Conservation (phyloP, 2,113 vertebrate species). For the Scomber colias region DNA sequence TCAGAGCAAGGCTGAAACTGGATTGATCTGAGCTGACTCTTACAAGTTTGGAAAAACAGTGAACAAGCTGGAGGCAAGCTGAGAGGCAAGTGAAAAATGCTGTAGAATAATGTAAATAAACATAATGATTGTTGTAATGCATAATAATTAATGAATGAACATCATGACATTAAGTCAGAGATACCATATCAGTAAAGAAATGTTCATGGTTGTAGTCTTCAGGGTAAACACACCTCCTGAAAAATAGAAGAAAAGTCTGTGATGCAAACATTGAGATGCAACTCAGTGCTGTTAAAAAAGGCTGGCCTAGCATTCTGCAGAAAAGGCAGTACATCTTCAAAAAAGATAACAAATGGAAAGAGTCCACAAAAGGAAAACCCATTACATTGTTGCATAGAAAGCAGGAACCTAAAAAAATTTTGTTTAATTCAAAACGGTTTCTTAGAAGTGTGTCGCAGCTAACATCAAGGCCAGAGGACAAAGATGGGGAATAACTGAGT, state of each 20-base stretch:
- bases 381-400: not conserved
- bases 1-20: not conserved
- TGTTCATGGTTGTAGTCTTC: not conserved
- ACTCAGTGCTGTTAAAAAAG: not conserved
- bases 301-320: not conserved
- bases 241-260: not conserved
- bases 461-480: not conserved
- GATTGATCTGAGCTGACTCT: not conserved
- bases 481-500: not conserved
- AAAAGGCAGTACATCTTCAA: constrained; percentile 7
- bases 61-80: not conserved
- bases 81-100: not conserved
- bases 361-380: not conserved
- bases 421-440: not conserved
- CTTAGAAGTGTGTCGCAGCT: not conserved
- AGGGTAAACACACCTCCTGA: not conserved
- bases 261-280: not conserved
- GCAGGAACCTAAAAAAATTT: not conserved
- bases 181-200: not conserved
- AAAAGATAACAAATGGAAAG: constrained; percentile 27
- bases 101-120: not conserved
- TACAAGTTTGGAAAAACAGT: not conserved
- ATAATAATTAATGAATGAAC: not conserved
- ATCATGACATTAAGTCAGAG: not conserved
- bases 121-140: not conserved